Percentiles rank a stretch among this genome's conserved stretches.
These are phyloP conservation scores for Lethenteron camtschaticum DNA, from an alignment of 2,113 vertebrate genomes.

Conservation along the genomic window DNA sequence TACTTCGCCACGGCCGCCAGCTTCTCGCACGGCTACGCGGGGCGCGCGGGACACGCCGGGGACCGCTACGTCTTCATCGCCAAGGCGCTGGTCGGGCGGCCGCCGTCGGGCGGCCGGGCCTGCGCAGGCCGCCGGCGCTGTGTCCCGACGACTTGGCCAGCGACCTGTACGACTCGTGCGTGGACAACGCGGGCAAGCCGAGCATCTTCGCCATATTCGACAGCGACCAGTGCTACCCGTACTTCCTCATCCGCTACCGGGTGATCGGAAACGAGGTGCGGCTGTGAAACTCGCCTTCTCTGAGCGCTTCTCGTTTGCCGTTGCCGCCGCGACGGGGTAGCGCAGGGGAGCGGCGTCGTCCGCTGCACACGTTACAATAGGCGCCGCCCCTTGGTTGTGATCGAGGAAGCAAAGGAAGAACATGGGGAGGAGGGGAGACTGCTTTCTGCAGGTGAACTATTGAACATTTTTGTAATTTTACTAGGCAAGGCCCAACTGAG, in stretches of 20 bases:
- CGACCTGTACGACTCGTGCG: constrained; percentile 92
- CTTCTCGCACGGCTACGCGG: constrained; percentile 93
- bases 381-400: too few species aligned
- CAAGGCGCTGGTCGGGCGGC: constrained; percentile 81
- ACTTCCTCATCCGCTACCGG: constrained; percentile 80
- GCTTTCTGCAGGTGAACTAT: too few species aligned
- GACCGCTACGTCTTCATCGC: constrained; percentile 96
- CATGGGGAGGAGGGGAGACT: too few species aligned
- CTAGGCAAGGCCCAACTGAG: too few species aligned
- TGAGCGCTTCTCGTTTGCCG: too few species aligned
- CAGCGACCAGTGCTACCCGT: constrained; percentile 95
- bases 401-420: too few species aligned
- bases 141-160: constrained; percentile 65
- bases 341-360: too few species aligned
- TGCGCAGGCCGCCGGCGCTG: constrained; percentile 46
- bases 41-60: constrained; percentile 44
- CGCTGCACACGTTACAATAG: too few species aligned
- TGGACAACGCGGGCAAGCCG: constrained; percentile 92
- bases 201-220: constrained; percentile 99
- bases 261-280: not conserved
- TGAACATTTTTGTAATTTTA: too few species aligned
- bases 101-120: constrained; percentile 45
- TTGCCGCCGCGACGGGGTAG: too few species aligned
- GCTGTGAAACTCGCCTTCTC: not conserved
- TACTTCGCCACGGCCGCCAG: constrained; percentile 89